A percentile compares a stretch with the other conserved stretches of the same genome.
These are phyloP conservation scores for Teleopsis dalmanni DNA, from an alignment of 1,140 invertebrate genomes.

Conservation along the genomic window DNA sequence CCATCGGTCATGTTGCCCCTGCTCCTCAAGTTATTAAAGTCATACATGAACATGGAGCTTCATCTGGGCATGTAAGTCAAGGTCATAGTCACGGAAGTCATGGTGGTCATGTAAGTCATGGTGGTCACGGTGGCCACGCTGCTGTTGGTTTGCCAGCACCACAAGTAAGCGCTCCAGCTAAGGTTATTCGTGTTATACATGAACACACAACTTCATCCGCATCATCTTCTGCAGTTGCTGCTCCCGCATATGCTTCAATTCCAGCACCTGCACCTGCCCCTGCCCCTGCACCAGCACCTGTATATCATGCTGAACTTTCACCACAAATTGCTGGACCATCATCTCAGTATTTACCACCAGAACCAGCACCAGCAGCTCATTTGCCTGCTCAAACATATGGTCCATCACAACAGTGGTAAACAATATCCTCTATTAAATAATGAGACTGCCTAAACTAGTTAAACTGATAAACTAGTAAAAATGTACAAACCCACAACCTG, in stretches of 20 bases:
- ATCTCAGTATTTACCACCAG: conserved; percentile 12
- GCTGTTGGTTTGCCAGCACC: no score
- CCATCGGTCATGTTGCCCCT: conserved; percentile 8
- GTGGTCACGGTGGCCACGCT: not conserved
- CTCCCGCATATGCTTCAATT: conserved; percentile 8
- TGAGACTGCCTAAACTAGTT: no score
- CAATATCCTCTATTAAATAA: conserved; percentile 2
- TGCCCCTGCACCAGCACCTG: conserved; percentile 20
- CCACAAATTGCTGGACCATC: conserved; percentile 7
- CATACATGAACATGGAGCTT: conserved; percentile 13
- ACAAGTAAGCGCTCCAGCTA: conserved; percentile 17
- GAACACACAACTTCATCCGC: conserved; percentile 26
- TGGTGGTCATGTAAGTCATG: conserved; percentile 3
- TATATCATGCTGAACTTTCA: no score
- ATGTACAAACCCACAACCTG: no score
- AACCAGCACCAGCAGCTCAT: conserved; percentile 13
- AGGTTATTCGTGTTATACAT: conserved; percentile 36
- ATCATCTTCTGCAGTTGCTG: conserved; percentile 2
- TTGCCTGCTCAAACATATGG: conserved; percentile 31
- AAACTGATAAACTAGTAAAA: no score
- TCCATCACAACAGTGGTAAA: conserved; percentile 14
- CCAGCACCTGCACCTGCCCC: conserved; percentile 6
- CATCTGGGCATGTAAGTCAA: no score
- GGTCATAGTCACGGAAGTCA: conserved; percentile 4
- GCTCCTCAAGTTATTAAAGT: conserved; percentile 26